These are phyloP conservation scores for Apantesis nais DNA, from an alignment of 2,888 invertebrate species.

Conservation along the genomic window DNA sequence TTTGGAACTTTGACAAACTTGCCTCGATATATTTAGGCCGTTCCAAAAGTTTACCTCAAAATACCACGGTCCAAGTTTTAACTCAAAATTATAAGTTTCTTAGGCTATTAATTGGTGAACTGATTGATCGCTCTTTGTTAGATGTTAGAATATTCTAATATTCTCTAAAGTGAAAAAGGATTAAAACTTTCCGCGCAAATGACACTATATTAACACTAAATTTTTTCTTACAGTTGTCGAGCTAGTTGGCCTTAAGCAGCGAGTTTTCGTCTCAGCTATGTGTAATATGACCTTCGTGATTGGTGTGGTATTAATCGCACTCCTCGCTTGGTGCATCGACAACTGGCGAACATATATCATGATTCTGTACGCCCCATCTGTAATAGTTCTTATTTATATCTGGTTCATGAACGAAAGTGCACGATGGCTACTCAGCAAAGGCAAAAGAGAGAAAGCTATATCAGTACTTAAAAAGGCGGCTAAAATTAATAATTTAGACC, in stretches of 20 bases:
- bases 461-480: constrained; percentile 87
- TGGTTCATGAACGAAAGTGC: constrained; percentile 92
- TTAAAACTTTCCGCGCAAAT: constrained; percentile 9
- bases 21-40: constrained; percentile 18
- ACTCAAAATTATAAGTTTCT: background rate
- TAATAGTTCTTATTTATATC: constrained; percentile 88
- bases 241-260: constrained; percentile 90
- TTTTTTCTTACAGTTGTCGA: constrained; percentile 88
- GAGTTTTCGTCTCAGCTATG: constrained; percentile 91
- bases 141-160: background rate
- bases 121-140: background rate
- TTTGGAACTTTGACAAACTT: constrained; percentile 22
- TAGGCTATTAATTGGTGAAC: constrained; percentile 3
- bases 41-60: constrained; percentile 16
- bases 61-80: constrained; percentile 5
- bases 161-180: background rate
- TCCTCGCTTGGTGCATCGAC: constrained; percentile 89
- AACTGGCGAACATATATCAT: constrained; percentile 90
- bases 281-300: constrained; percentile 91
- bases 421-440: constrained; percentile 91
- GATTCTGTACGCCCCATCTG: constrained; percentile 89
- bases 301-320: constrained; percentile 89
- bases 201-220: constrained; percentile 29
- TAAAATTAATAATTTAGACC: constrained; percentile 85
- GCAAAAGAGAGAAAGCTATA: constrained; percentile 88